Evolutionary conservation across 2,888 invertebrate species (phyloP), one percentile per base, ranked within the genome.

Genomic region (Apamea anceps): DNA sequence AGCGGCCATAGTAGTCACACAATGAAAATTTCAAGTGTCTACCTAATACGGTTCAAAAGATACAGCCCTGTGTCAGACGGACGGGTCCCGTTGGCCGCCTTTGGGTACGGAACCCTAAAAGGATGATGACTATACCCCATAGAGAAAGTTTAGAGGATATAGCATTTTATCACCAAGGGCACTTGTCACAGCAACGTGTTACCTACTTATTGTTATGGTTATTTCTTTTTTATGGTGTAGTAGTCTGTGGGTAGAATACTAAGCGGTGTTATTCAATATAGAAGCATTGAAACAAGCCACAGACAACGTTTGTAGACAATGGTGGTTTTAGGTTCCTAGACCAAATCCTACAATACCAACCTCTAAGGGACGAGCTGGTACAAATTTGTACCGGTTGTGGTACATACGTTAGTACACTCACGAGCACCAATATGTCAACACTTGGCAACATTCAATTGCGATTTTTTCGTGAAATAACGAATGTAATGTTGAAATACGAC

Each of bases 231-330:
- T 71, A 32, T 15, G 57, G 32, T 54, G 37, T 28, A 2, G n/a
- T n/a, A 12, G 25, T 5, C 8, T 32, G 66, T 74, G 66, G 51
- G 60, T 45, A 51, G 88, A 82, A 88, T 87, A 84, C 25, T 48
- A 86, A 86, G n/a, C 37, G 28, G 62, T 25, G 72, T 4, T 7
- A 65, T 75, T 68, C 54, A 12, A 54, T n/a, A 48, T 1, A 48
- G 18, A 63, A 48, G n/a, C 28, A 32, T 42, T 51, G 13, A 18
- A 60, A 67, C 13, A 60, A 54, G 32, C 10, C 18, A 2, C 32
- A 25, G 5, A 18, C 18, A 15, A 48, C 21, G 7, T 77, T 62
- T 18, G 25, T 25, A 45, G 42, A 54, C 21, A 63, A 57, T n/a
- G 12, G 60, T 8, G 8, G 10, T 57, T 57, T 57, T 25, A 54